A percentile compares a stretch with the other conserved stretches of the same genome.
Conservation (phyloP, 2,797 vertebrate genomes). For the Coreius guichenoti region DNA sequence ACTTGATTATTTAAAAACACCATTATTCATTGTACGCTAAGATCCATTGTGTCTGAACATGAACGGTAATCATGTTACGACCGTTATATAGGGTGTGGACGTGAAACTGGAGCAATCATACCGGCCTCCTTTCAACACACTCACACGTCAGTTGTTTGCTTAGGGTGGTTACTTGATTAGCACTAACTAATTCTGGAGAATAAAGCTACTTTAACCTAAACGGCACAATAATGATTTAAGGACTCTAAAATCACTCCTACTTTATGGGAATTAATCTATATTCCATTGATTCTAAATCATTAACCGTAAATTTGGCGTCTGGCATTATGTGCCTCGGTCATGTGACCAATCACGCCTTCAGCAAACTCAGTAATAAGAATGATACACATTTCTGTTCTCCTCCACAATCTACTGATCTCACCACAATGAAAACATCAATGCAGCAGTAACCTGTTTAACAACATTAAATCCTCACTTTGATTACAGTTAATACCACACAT, state of each 20-base stretch:
- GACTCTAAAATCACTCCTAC: not conserved
- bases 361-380: not conserved
- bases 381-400: not conserved
- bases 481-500: not conserved
- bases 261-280: not conserved
- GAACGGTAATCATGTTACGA: slow-evolving; percentile 8
- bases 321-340: slow-evolving; percentile 1
- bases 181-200: not conserved
- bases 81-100: slow-evolving; percentile 34
- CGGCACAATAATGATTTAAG: not conserved
- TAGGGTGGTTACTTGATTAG: slow-evolving; percentile 16
- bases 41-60: slow-evolving; percentile 28
- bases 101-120: slow-evolving; percentile 28
- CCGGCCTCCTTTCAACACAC: slow-evolving; percentile 13
- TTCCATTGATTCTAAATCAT: not conserved
- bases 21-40: not conserved
- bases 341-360: not conserved
- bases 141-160: slow-evolving; percentile 18
- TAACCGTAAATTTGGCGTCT: not conserved
- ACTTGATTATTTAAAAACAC: slow-evolving; percentile 20
- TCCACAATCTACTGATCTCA: not conserved
- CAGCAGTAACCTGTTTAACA: slow-evolving; percentile 1
- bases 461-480: slow-evolving; percentile 1
- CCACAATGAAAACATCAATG: not conserved
- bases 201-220: not conserved